Evolutionary conservation across 1,140 invertebrate species (phyloP), one percentile per base, ranked within the genome.

Genomic region (Dendroctonus valens): DNA sequence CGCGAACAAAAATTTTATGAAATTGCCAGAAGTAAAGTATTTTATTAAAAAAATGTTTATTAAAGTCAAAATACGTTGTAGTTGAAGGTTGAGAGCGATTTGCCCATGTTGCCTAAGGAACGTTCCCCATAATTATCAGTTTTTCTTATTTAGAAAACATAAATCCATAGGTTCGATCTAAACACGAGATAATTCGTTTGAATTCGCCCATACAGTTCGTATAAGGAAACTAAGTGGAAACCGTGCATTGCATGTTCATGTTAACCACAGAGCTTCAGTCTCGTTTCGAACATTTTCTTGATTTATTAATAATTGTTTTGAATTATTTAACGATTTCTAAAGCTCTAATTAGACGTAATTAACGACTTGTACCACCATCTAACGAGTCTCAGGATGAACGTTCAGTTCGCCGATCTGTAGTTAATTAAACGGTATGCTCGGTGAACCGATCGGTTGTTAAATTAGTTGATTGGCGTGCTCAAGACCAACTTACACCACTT

Each of bases 241-340:
- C 42, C 53, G 53, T 40, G 14, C 26, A 40, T 48, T 68, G 42
- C 52, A 53, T 63, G 53, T 55, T 41, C 63, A 66, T 42, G 55
- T 64, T 60, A 65, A 55, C 60, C 51, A 42, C 52, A 57, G 8
- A 15, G 58, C 15, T 60, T 60, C 41, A 60, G 44, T 60, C 58
- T 61, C 49, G 49, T 51, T 53, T 40, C 26, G 46, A 49, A 39
- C 58, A 52, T 68, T 63, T 61, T 59, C 54, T 59, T 70, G 69
- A 71, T 72, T 70, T 70, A 71, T 71, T 71, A 70, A 70, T 70
- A 71, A 71, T 70, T 72, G 69, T 70, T 69, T 68, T 69, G 69
- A 69, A 68, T 71, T 71, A 73, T 69, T 68, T 71, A 68, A 69
- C 64, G 69, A 72, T 55, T 52, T 46, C 41, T 9, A 37, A 55